phyloP scores from a whole-genome alignment of 2,113 vertebrate genomes.

The Isichthys henryi region DNA sequence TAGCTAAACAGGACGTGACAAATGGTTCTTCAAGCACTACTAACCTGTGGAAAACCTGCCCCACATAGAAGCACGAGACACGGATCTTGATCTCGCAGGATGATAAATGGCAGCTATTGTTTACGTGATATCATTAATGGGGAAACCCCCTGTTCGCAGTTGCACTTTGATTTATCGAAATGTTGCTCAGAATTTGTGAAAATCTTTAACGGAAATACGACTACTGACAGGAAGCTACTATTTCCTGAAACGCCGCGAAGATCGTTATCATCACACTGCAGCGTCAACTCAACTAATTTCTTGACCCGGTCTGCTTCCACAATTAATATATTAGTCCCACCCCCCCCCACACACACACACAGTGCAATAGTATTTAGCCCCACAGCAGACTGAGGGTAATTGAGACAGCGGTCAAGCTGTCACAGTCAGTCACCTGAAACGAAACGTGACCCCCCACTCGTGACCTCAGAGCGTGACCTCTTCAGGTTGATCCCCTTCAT shows the following conservation, averaged over 20 bases:
- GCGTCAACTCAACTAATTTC: neutral
- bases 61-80: neutral
- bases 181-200: neutral
- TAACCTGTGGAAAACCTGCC: neutral
- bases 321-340: neutral
- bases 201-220: neutral
- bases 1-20: neutral
- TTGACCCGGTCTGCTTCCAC: neutral
- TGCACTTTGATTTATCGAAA: neutral
- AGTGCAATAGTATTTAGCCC: neutral
- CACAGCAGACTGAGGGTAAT: slow-evolving; percentile 11
- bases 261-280: neutral
- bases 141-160: neutral
- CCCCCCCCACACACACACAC: neutral
- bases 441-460: slow-evolving; percentile 5
- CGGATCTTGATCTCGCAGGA: neutral
- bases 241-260: neutral
- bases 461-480: slow-evolving; percentile 8
- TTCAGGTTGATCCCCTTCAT: slow-evolving; percentile 14
- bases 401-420: slow-evolving; percentile 18
- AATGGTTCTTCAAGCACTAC: neutral
- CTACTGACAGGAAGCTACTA: neutral
- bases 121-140: no score
- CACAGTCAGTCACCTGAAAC: neutral
- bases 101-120: neutral